Evolutionary conservation across 92 coral and sea anemone genomes (phyloP).

Genomic region (Zoanthus gigantus): DNA sequence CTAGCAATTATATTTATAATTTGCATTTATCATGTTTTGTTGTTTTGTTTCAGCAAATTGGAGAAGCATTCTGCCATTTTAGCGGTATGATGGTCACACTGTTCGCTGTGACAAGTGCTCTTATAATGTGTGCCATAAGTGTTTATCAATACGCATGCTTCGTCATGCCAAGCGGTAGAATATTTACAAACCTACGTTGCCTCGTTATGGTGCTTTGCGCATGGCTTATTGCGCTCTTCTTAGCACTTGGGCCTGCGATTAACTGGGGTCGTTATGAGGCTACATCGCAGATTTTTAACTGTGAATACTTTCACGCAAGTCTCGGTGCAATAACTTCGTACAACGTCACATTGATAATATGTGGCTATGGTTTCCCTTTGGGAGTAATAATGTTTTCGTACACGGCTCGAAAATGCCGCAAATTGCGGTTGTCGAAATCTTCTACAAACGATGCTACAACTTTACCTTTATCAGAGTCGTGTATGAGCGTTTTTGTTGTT

Average conservation of each 20-base stretch:
- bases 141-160: conserved; percentile 79
- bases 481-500: conserved; percentile 78
- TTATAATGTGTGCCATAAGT: conserved; percentile 72
- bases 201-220: conserved; percentile 88
- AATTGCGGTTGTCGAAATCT: conserved; percentile 44
- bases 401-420: conserved; percentile 75
- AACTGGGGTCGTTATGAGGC: conserved; percentile 99
- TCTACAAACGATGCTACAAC: conserved; percentile 72
- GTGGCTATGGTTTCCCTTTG: conserved; percentile 81
- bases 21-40: background rate
- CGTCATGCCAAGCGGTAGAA: conserved; percentile 73
- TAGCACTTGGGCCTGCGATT: conserved; percentile 91
- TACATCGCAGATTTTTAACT: conserved; percentile 91
- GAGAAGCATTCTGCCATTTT: conserved; percentile 83
- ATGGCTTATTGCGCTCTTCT: conserved; percentile 82
- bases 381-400: conserved; percentile 77
- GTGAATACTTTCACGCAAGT: conserved; percentile 84
- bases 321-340: conserved; percentile 79
- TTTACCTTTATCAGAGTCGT: conserved; percentile 75
- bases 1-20: background rate
- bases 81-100: conserved; percentile 85
- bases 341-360: conserved; percentile 80
- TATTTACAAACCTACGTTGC: conserved; percentile 87
- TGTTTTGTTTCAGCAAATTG: conserved; percentile 74
- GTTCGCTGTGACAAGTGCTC: conserved; percentile 81